These are phyloP conservation scores for Arctia plantaginis DNA, from an alignment of 2,888 invertebrate species.

Conservation along the genomic window DNA sequence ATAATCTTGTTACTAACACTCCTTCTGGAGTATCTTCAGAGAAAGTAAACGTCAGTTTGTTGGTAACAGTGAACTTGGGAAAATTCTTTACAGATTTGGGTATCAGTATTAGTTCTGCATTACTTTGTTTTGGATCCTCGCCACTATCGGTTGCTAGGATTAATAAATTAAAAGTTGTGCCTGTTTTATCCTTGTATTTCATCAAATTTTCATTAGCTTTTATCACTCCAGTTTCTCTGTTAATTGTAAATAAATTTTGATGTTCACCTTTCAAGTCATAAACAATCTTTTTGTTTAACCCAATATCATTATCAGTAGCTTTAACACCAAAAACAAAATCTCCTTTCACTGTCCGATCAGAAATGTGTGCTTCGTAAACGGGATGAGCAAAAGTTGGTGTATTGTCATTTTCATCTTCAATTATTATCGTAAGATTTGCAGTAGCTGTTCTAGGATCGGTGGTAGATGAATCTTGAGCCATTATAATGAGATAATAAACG, in stretches of 20 bases:
- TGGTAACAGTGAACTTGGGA: slow-evolving; percentile 91
- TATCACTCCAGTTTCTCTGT: slow-evolving; percentile 94
- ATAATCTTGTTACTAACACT: slow-evolving; percentile 91
- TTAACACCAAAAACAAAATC: slow-evolving; percentile 96
- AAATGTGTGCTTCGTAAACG: slow-evolving; percentile 92
- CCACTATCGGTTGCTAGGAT: slow-evolving; percentile 95
- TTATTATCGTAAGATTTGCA: slow-evolving; percentile 92
- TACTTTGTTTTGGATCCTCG: slow-evolving; percentile 88
- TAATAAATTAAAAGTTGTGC: slow-evolving; percentile 89
- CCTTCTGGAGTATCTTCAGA: slow-evolving; percentile 93
- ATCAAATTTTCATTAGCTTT: slow-evolving; percentile 91
- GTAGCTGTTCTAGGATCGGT: slow-evolving; percentile 94
- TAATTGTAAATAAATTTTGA: slow-evolving; percentile 91
- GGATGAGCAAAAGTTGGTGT: slow-evolving; percentile 91
- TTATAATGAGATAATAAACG: slow-evolving; percentile 92
- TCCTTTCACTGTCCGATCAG: slow-evolving; percentile 92
- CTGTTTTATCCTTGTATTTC: slow-evolving; percentile 81
- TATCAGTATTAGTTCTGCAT: slow-evolving; percentile 91
- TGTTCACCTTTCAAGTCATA: slow-evolving; percentile 93
- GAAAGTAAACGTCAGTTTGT: slow-evolving; percentile 91
- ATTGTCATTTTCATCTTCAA: slow-evolving; percentile 95
- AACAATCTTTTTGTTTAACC: slow-evolving; percentile 92
- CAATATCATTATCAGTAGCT: slow-evolving; percentile 94
- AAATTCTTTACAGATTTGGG: slow-evolving; percentile 92
- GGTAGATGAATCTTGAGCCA: slow-evolving; percentile 95